Conservation (phyloP, 2,113 vertebrate species). For the Rhea pennata region DNA sequence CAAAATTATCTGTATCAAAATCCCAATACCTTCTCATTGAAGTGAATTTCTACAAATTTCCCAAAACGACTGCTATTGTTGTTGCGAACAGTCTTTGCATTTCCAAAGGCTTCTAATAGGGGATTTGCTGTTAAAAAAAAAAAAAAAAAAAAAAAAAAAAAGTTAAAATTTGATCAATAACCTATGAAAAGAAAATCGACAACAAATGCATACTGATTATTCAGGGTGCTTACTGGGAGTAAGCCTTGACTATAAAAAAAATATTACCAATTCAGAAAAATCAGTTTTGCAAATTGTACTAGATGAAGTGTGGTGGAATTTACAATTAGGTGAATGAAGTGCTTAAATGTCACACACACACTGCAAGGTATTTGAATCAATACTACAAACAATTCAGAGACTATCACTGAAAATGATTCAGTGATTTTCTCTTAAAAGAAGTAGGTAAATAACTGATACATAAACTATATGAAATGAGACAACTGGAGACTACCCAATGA, state of each 20-base stretch:
- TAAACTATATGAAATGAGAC: neutral
- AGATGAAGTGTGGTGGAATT: neutral
- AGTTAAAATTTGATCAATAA: neutral
- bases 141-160: neutral
- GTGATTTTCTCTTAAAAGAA: neutral
- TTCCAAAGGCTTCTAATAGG: conserved; percentile 94
- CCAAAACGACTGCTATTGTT: conserved; percentile 99
- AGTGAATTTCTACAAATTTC: conserved; percentile 99
- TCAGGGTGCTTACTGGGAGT: neutral
- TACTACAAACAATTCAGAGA: neutral
- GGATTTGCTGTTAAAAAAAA: conserved; percentile 87
- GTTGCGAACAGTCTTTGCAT: conserved; percentile 97
- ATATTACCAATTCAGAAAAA: neutral
- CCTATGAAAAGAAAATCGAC: neutral
- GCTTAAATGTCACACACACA: neutral
- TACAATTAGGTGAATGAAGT: neutral
- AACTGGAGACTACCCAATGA: neutral
- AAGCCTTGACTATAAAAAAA: neutral
- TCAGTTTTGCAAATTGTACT: neutral
- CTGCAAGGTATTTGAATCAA: neutral
- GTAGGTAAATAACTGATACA: neutral
- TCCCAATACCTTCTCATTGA: conserved; percentile 90
- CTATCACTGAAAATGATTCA: neutral
- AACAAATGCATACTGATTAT: neutral
- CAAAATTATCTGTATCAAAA: neutral